Base-by-base conservation (phyloP, 2,888 invertebrate genomes). In the Dynastes maya region DNA sequence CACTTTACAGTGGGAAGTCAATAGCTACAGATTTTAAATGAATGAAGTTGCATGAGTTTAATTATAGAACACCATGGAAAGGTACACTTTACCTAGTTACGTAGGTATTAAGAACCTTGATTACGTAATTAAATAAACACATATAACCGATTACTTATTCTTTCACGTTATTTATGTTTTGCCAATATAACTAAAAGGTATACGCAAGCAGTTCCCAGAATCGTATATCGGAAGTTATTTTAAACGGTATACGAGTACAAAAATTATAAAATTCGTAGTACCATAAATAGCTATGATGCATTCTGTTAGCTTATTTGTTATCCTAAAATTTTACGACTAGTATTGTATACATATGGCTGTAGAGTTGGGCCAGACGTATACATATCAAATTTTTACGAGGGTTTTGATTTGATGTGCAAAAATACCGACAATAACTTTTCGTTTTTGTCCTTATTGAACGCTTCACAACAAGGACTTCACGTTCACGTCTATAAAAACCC, bases 381-480 rank as follows among this genome's bases (percentile, higher is more conserved):
- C 65, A 67, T 67, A 67, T 67, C 65, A 67, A 67, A 67, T 67
- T 67, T 65, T 67, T 67, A 67, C 65, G 65, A 67, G 65, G 22
- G 65, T 40, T 67, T 67, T 67, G 65, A 67, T 40, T 67, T 22
- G 65, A 40, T 22, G 40, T 45, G 65, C 65, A 67, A 16, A 67
- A 67, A 67, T 45, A 45, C 65, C 65, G 45, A 67, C 37, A 67
- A 65, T 40, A 65, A 67, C n/a, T 45, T 65, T n/a, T 11, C 40
- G 16, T 67, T 45, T 67, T 45, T 40, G 16, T 67, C 22, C 40
- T 49, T 67, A 22, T 67, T 45, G 65, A 40, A 49, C 22, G 16
- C 22, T 40, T 67, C 40, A 49, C 27, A 16, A 67, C 65, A 65
- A 65, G 65, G 40, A 16, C 65, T 67, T 45, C 32, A 2, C 65